A percentile compares a stretch with the other conserved stretches of the same genome.
phyloP scores from a whole-genome alignment of 2,797 vertebrate species.

The Rhabdophis nuchalis region DNA sequence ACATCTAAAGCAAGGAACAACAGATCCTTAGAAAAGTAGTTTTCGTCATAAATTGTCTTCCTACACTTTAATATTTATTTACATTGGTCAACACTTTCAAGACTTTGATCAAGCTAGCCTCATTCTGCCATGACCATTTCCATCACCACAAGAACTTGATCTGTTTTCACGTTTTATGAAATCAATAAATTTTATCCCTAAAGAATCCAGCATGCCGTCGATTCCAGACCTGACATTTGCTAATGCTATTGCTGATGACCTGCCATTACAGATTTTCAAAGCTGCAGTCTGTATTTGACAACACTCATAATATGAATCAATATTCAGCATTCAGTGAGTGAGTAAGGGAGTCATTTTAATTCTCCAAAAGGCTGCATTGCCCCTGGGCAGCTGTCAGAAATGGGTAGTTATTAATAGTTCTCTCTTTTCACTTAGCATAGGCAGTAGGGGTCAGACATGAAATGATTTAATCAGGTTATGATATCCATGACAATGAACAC shows the following conservation, averaged over 20 bases:
- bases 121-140: constrained; percentile 75
- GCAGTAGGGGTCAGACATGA: constrained; percentile 79
- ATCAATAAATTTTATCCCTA: constrained; percentile 78
- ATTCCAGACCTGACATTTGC: constrained; percentile 79
- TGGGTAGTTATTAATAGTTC: constrained; percentile 81
- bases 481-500: constrained; percentile 80
- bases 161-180: constrained; percentile 74
- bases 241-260: constrained; percentile 79
- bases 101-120: constrained; percentile 59
- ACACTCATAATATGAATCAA: constrained; percentile 85
- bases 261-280: constrained; percentile 76
- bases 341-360: constrained; percentile 76
- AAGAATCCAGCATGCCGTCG: constrained; percentile 77
- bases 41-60: constrained; percentile 44
- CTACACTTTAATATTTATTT: constrained; percentile 51
- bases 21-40: constrained; percentile 13
- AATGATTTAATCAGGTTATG: constrained; percentile 82
- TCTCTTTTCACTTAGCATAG: constrained; percentile 78
- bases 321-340: constrained; percentile 82
- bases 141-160: constrained; percentile 75
- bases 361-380: constrained; percentile 76
- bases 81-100: constrained; percentile 49
- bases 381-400: constrained; percentile 80
- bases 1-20: constrained; percentile 40
- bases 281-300: constrained; percentile 79